Evolutionary conservation across 1,140 invertebrate genomes (phyloP).

Genomic region (Leptinotarsa lineolata): DNA sequence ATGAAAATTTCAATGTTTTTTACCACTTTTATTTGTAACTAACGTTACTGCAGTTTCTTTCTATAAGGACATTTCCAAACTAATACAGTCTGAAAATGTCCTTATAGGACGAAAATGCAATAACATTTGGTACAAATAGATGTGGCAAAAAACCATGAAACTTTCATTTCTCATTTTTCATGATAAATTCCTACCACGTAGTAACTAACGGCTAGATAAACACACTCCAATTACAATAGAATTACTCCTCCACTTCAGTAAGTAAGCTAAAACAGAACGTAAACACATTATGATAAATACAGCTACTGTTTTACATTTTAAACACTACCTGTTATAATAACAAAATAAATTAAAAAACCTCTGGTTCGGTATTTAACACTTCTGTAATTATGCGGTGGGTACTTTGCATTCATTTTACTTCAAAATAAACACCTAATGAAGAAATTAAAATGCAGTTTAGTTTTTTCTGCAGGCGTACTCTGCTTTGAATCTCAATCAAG

Average conservation of each 20-base stretch:
- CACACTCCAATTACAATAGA: not conserved
- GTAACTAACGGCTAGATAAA: no score
- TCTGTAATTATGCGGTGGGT: not conserved
- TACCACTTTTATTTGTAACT: no score
- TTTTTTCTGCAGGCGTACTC: not conserved
- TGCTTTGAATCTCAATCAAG: not conserved
- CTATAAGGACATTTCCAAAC: no score
- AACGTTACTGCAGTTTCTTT: no score
- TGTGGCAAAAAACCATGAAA: no score
- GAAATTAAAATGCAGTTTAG: not conserved
- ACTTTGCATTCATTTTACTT: not conserved
- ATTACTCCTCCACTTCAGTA: not conserved
- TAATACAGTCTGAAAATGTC: no score
- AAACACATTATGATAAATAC: not conserved
- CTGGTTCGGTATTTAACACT: not conserved
- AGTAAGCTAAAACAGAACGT: not conserved
- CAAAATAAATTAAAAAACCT: conserved; percentile 1
- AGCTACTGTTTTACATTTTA: conserved; percentile 3
- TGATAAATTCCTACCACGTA: no score
- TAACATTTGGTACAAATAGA: no score
- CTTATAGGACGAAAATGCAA: no score
- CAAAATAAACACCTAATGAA: not conserved
- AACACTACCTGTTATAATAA: conserved; percentile 6
- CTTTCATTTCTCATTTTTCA: no score
- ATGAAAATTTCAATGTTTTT: no score